Base-by-base conservation (phyloP, 1,140 invertebrate genomes). In the Nebria ingens region DNA sequence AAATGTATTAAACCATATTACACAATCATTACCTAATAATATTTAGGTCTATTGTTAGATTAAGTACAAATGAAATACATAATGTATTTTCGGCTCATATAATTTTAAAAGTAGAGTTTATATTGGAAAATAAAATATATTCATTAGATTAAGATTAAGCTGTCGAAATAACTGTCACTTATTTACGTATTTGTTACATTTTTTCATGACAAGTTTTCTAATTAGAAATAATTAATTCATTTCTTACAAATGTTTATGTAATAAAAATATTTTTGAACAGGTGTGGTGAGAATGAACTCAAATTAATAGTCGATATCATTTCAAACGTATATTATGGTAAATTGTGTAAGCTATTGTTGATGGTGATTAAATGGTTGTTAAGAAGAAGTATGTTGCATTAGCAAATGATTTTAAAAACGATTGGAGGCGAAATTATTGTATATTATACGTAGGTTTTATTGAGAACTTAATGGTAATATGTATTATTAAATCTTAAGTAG, bases 1-100 rank as follows among this genome's bases (percentile, higher is more conserved):
- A 45, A 45, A 45, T 45, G 17, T 45, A 45, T 45, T 45, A 45
- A 45, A 17, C 15, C 3, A 4, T 45, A 45, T 45, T 45, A 17
- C 17, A 17, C 17, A 45, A 45, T 9, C 17, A 17, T 45, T 45
- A 45, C 40, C 15, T 45, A 45, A 45, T 17, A 6, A 45, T 45
- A 45, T 45, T 45, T 45, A 11, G 9, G 40, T 45, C 15, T 17
- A 45, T 45, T 45, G 40, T 45, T 45, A 45, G 40, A 17, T 45
- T 45, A 45, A 17, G 17, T 12, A 45, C 40, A 45, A 9, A 34
- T 34, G n/a, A n/a, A n/a, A n/a, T n/a, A n/a, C n/a, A n/a, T n/a
- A n/a, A n/a, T n/a, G n/a, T n/a, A n/a, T n/a, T n/a, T n/a, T n/a
- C n/a, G n/a, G n/a, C n/a, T n/a, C n/a, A n/a, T n/a, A n/a, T n/a